These are phyloP conservation scores for Gulo gulo DNA, from an alignment of 2,113 vertebrate genomes.

Conservation along the genomic window DNA sequence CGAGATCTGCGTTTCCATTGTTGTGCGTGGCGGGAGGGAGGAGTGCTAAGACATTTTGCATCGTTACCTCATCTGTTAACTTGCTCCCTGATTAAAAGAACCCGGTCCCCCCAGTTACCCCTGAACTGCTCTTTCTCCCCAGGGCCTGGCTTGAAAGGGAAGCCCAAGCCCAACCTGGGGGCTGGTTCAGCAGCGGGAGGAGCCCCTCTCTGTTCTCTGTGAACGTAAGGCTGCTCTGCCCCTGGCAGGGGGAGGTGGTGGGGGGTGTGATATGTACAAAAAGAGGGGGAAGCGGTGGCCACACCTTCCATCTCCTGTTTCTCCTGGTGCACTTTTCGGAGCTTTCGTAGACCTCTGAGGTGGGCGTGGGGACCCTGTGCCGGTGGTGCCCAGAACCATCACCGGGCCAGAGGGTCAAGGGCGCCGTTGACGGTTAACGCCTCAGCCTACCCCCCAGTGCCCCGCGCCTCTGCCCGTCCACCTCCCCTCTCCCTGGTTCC, in stretches of 20 bases:
- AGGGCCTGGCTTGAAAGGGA: slow-evolving; percentile 81
- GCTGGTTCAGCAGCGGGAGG: slow-evolving; percentile 79
- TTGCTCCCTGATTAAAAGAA: slow-evolving; percentile 75
- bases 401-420: neutral
- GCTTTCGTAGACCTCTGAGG: neutral
- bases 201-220: neutral
- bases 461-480: neutral
- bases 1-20: neutral
- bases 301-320: neutral
- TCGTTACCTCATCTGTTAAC: neutral
- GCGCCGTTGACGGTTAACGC: fast-evolving
- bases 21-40: neutral
- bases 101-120: slow-evolving; percentile 66
- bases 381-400: neutral
- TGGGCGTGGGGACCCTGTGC: neutral
- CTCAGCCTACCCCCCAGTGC: fast-evolving
- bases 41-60: neutral
- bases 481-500: neutral
- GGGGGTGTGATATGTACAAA: neutral
- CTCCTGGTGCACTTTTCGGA: neutral
- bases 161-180: slow-evolving; percentile 77
- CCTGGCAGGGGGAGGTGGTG: neutral
- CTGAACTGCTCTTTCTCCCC: slow-evolving; percentile 65
- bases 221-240: neutral
- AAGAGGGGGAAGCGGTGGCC: neutral